Evolutionary conservation across 2,797 vertebrate genomes (phyloP), one percentile per base, ranked within the genome.

Genomic region (Austrolebias charrua): DNA sequence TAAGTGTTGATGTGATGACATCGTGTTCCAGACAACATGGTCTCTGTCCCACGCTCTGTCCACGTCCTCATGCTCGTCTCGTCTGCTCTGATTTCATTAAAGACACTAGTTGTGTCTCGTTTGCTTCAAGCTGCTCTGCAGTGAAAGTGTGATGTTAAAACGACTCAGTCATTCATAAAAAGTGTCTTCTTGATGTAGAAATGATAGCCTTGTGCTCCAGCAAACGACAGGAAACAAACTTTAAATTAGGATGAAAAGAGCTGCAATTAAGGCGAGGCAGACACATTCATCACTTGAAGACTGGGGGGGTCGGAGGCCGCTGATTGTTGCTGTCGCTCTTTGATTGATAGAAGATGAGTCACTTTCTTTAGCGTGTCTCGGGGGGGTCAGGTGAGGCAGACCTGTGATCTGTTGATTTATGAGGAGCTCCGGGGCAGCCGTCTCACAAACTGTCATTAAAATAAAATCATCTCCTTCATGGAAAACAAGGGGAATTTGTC

Each of bases 341-440:
- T 95, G 94, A 95, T 95, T 95, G 94, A 94, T 92, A 85, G 74
- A 92, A 86, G 93, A 93, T 91, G 95, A 95, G 93, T 94, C 93
- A 93, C 91, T 90, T 86, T 93, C 93, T 63, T 93, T 92, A 95
- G 93, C 91, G 95, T 91, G 94, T 95, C 96, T 95, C 89, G 89
- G 91, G 95, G 95, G 92, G 93, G 8, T 5, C 8, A 92, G 91
- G 93, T 64, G 55, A 55, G 90, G 92, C 90, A 94, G 90, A 92
- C 90, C 92, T 95, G 92, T 93, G 93, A 94, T 94, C 93, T 87
- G 93, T 75, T 95, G 95, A 98, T 98, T 96, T 98, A 98, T 94
- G 93, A 78, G 84, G 84, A 70, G 78, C 91, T 92, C 93, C 93
- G 93, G 93, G 93, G 91, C 91, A 92, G 91, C 28, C 78, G 81